These are phyloP conservation scores for Dinoponera quadriceps DNA, from an alignment of 1,140 invertebrate species.

Conservation along the genomic window DNA sequence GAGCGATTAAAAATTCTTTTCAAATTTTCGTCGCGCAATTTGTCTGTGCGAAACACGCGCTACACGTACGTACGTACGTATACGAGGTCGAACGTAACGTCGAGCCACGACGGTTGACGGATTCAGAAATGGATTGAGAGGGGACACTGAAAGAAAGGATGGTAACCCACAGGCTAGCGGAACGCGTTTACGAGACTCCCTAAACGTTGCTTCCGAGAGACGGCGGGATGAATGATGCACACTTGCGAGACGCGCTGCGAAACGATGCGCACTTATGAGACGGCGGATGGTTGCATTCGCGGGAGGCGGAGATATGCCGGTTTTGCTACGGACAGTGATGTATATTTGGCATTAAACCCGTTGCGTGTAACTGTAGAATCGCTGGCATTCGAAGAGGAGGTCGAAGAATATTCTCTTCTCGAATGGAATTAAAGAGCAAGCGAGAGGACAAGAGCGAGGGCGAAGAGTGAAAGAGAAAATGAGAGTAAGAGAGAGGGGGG, in stretches of 20 bases:
- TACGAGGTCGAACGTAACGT: slow-evolving; percentile 7
- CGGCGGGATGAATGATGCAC: slow-evolving; percentile 52
- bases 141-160: slow-evolving; percentile 52
- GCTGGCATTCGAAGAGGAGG: not conserved
- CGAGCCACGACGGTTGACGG: slow-evolving; percentile 48
- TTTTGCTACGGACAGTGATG: slow-evolving; percentile 33
- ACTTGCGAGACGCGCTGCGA: slow-evolving; percentile 36
- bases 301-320: not conserved
- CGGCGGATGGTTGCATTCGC: slow-evolving; percentile 14
- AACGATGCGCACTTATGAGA: slow-evolving; percentile 16
- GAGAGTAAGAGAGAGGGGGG: not conserved
- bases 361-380: not conserved
- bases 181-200: slow-evolving; percentile 43
- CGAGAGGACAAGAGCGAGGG: not conserved
- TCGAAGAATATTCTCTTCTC: not conserved
- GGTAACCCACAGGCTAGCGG: slow-evolving; percentile 35
- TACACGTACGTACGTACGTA: not conserved
- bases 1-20: not conserved
- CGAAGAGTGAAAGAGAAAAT: not conserved
- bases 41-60: not conserved
- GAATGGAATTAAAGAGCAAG: not conserved
- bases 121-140: slow-evolving; percentile 33
- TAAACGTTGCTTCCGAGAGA: slow-evolving; percentile 36
- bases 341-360: slow-evolving; percentile 32
- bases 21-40: not conserved